These are phyloP conservation scores for Apamea epomidion DNA, from an alignment of 2,888 invertebrate genomes.

Conservation along the genomic window DNA sequence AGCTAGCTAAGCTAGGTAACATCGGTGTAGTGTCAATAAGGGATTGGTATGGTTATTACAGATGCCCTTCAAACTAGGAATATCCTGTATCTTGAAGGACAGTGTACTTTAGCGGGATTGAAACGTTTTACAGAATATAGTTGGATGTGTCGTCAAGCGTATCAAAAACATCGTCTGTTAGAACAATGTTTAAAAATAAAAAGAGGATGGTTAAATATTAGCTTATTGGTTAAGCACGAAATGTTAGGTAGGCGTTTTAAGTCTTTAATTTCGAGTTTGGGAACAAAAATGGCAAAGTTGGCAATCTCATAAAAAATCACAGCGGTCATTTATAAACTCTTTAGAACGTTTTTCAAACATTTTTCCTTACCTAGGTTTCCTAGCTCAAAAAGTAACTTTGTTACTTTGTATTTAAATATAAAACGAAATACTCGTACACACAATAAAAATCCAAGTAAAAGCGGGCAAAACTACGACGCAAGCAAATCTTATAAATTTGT, in stretches of 20 bases:
- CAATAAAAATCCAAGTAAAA: neutral
- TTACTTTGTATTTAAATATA: neutral
- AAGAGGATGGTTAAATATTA: neutral
- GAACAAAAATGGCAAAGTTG: neutral
- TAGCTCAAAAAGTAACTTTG: too few species aligned
- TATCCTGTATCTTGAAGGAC: too few species aligned
- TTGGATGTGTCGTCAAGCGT: neutral
- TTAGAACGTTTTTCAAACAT: neutral
- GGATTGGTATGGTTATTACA: too few species aligned
- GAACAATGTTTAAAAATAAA: neutral
- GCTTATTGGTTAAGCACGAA: neutral
- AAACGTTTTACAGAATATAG: neutral
- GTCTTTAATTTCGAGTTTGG: neutral
- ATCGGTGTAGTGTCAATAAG: too few species aligned
- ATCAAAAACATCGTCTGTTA: neutral
- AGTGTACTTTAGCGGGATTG: too few species aligned
- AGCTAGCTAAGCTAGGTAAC: too few species aligned
- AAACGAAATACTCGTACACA: constrained; percentile 1
- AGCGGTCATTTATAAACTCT: neutral
- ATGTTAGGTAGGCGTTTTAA: neutral
- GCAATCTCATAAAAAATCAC: neutral
- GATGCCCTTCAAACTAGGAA: too few species aligned
- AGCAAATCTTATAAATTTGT: neutral
- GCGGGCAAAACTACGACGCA: neutral
- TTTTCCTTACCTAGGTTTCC: too few species aligned